phyloP scores from a whole-genome alignment of 2,797 vertebrate genomes.

The Benthosema pterotum region DNA sequence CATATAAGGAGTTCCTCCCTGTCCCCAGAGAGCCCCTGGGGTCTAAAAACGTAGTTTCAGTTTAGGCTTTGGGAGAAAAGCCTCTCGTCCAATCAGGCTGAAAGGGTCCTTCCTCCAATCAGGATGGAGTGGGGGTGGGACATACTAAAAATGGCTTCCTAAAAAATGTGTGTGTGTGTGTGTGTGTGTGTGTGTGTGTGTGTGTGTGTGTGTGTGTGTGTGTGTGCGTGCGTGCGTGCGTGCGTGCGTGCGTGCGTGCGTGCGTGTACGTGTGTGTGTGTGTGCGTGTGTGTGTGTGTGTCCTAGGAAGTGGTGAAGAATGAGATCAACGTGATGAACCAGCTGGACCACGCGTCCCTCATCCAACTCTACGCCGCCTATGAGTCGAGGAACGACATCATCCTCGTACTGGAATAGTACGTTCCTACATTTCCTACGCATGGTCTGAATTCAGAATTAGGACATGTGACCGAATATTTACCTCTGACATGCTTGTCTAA shows the following conservation, averaged over 20 bases:
- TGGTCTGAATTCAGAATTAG: slow-evolving; percentile 12
- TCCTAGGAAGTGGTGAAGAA: slow-evolving; percentile 94
- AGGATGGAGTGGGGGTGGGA: too few relatives aligned
- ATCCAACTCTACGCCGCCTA: slow-evolving; percentile 98
- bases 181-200: slow-evolving; percentile 16
- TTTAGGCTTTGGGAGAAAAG: too few relatives aligned
- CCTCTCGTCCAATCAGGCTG: too few relatives aligned
- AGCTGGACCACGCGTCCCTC: slow-evolving; percentile 93
- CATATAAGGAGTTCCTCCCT: too few relatives aligned
- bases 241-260: slow-evolving; percentile 22
- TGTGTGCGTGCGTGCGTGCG: slow-evolving; percentile 22
- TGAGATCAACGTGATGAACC: slow-evolving; percentile 97
- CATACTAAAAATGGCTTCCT: too few relatives aligned
- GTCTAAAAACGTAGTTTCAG: too few relatives aligned
- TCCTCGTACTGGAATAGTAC: slow-evolving; percentile 97
- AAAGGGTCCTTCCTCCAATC: too few relatives aligned
- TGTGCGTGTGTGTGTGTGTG: slow-evolving; percentile 21
- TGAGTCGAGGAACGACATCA: slow-evolving; percentile 92
- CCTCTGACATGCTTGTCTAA: too few relatives aligned
- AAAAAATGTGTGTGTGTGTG: not conserved
- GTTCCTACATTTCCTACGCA: slow-evolving; percentile 57
- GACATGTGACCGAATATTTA: too few relatives aligned
- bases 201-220: slow-evolving; percentile 29
- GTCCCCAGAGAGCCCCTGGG: too few relatives aligned
- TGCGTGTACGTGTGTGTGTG: slow-evolving; percentile 33